Evolutionary conservation across 2,888 invertebrate genomes (phyloP).

Genomic region (Lithophane socia): DNA sequence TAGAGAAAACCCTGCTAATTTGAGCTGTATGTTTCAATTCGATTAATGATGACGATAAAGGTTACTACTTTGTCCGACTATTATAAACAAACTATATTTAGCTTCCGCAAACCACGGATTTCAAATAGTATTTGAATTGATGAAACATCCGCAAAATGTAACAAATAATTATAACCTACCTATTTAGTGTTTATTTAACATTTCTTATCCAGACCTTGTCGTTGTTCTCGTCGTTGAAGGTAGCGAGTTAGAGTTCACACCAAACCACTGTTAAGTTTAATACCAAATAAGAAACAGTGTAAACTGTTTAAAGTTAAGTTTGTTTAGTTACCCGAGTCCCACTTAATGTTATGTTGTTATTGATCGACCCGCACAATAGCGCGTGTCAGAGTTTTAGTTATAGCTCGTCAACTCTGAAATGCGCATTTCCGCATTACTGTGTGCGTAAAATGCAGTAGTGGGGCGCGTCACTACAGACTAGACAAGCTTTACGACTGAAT

Average conservation of each 20-base stretch:
- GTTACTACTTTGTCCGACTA: background rate
- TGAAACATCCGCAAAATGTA: constrained; percentile 20
- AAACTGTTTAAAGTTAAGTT: background rate
- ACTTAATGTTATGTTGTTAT: background rate
- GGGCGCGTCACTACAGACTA: no score
- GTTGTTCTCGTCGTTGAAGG: background rate
- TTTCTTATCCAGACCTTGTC: constrained; percentile 1
- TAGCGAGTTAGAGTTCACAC: background rate
- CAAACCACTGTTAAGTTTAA: background rate
- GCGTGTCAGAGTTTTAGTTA: background rate
- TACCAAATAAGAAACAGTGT: no score
- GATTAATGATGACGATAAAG: constrained; percentile 6
- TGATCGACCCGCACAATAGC: background rate
- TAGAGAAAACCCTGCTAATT: background rate
- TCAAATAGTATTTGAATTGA: background rate
- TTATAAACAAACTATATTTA: background rate
- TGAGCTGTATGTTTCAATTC: background rate
- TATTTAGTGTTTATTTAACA: constrained; percentile 1
- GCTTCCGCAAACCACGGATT: background rate
- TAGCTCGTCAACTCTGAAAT: no score
- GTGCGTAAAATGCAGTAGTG: no score
- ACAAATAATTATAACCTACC: background rate
- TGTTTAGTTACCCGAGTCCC: background rate
- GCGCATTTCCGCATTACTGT: no score
- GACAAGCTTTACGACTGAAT: no score